A percentile compares a stretch with the other conserved stretches of the same genome.
These are phyloP conservation scores for Cossypha caffra DNA, from an alignment of 2,797 vertebrate species.

Conservation along the genomic window DNA sequence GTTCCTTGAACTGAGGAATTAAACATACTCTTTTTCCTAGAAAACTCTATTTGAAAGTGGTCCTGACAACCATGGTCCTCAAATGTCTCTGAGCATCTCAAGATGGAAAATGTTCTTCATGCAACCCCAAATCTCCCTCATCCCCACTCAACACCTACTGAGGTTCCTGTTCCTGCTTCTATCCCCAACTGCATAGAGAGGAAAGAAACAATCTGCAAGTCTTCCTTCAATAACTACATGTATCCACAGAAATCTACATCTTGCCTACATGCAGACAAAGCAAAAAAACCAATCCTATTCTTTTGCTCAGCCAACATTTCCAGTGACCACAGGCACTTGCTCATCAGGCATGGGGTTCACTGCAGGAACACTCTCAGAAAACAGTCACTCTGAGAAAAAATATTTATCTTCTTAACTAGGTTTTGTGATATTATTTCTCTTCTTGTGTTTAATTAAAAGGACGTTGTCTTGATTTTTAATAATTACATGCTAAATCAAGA, in stretches of 20 bases:
- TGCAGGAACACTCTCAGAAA: neutral
- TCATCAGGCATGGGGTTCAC: neutral
- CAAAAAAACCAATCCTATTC: neutral
- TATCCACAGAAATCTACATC: neutral
- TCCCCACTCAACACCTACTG: neutral
- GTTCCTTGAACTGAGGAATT: neutral
- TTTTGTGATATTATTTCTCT: neutral
- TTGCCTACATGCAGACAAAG: neutral
- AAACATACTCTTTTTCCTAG: neutral
- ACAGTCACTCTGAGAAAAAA: neutral
- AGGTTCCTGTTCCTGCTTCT: neutral
- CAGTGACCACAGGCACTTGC: neutral
- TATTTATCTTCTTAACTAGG: neutral
- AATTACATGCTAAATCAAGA: neutral
- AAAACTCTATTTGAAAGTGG: neutral
- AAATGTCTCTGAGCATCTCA: neutral
- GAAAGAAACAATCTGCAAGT: neutral
- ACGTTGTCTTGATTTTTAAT: neutral
- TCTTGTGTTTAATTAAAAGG: neutral
- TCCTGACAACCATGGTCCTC: neutral
- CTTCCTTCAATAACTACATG: accelerated
- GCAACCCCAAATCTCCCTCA: neutral
- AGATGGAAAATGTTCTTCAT: neutral
- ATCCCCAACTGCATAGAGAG: neutral
- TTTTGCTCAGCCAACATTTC: neutral